These are phyloP conservation scores for Gyrodactylus salaris DNA, from an alignment of 1,140 invertebrate species.

Conservation along the genomic window DNA sequence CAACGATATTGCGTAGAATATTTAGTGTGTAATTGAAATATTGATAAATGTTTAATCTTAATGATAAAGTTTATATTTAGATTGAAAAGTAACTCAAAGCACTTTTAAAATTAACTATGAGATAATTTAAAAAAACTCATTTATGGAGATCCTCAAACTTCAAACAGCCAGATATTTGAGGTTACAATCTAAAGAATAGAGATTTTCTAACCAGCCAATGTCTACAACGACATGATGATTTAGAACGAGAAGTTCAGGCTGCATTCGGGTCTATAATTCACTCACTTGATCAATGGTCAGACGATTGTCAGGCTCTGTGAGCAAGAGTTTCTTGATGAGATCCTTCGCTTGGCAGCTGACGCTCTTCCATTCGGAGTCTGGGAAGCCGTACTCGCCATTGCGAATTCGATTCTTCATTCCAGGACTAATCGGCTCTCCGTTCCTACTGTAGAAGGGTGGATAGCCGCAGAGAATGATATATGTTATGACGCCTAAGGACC, in stretches of 20 bases:
- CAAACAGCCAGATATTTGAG: too few species aligned
- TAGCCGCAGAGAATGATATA: conserved; percentile 43
- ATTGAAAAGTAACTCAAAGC: background rate
- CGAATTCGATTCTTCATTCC: conserved; percentile 95
- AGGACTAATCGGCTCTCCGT: conserved; percentile 74
- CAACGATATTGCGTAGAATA: too few species aligned
- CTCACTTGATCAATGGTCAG: conserved; percentile 57
- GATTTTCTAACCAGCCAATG: too few species aligned
- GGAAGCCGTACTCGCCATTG: conserved; percentile 78
- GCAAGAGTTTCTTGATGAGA: conserved; percentile 59
- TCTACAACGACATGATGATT: too few species aligned
- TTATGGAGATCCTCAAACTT: background rate
- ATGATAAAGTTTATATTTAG: too few species aligned
- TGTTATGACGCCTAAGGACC: conserved; percentile 8
- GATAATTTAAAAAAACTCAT: background rate
- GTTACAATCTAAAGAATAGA: too few species aligned
- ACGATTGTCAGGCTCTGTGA: conserved; percentile 55
- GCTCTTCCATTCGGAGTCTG: conserved; percentile 66
- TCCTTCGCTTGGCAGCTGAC: conserved; percentile 43
- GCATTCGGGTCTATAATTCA: too few species aligned
- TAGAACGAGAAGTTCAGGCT: too few species aligned
- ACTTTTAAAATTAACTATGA: background rate
- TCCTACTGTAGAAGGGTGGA: conserved; percentile 85
- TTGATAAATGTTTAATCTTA: too few species aligned
- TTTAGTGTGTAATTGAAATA: too few species aligned